Evolutionary conservation across 2,888 invertebrate genomes (phyloP).

Genomic region (Pediacus dermestoides): DNA sequence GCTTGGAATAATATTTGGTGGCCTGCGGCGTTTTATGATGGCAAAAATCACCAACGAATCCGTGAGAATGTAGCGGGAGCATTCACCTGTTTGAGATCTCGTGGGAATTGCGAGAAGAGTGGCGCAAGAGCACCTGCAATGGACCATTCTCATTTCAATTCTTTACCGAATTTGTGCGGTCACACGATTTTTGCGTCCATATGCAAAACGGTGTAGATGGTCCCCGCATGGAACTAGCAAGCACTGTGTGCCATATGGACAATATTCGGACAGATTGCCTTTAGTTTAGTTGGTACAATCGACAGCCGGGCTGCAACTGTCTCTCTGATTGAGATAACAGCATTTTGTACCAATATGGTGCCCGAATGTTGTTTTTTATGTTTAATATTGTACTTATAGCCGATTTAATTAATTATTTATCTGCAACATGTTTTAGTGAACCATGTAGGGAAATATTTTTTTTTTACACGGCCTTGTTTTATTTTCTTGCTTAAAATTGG

Average conservation of each 20-base stretch:
- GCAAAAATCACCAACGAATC: conserved; percentile 19
- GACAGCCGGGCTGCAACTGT: conserved; percentile 37
- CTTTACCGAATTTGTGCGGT: conserved; percentile 1
- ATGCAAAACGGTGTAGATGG: background rate
- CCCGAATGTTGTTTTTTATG: conserved; percentile 35
- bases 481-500: too few species aligned
- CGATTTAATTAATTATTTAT: too few species aligned
- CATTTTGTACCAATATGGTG: conserved; percentile 34
- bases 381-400: too few species aligned
- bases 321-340: conserved; percentile 37
- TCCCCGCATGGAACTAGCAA: conserved; percentile 13
- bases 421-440: too few species aligned
- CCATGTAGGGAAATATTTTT: too few species aligned
- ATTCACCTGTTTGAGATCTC: conserved; percentile 31
- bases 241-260: conserved; percentile 36
- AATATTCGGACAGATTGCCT: conserved; percentile 37
- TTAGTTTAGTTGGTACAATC: conserved; percentile 34
- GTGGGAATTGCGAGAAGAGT: conserved; percentile 29
- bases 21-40: too few species aligned
- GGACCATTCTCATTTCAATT: conserved; percentile 19
- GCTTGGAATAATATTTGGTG: too few species aligned
- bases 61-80: conserved; percentile 30
- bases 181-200: background rate
- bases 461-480: too few species aligned
- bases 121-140: conserved; percentile 24